phyloP scores from a whole-genome alignment of 2,888 invertebrate genomes.

The Drosophila sordidapex region DNA sequence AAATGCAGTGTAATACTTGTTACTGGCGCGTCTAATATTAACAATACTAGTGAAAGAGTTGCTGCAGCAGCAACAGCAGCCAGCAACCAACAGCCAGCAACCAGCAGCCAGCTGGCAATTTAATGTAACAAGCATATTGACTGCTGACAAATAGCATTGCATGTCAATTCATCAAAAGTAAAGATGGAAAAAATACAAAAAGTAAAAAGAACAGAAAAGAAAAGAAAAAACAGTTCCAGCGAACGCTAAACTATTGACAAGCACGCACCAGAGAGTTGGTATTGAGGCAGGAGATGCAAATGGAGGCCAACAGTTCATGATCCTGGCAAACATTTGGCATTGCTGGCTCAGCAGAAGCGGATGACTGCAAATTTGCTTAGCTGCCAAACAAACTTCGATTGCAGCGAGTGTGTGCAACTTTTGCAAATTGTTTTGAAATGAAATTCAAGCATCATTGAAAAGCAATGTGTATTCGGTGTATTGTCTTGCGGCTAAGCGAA shows the following conservation, averaged over 20 bases:
- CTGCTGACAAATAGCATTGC: slow-evolving; percentile 85
- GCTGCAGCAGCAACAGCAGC: slow-evolving; percentile 32
- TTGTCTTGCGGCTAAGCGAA: slow-evolving; percentile 26
- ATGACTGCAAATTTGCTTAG: slow-evolving; percentile 72
- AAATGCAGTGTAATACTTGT: slow-evolving; percentile 73
- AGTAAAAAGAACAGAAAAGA: not conserved
- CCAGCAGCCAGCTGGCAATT: slow-evolving; percentile 70
- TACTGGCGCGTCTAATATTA: slow-evolving; percentile 74
- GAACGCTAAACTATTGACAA: slow-evolving; percentile 59
- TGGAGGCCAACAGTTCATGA: slow-evolving; percentile 46
- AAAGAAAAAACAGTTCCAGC: slow-evolving; percentile 25
- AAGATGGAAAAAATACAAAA: slow-evolving; percentile 31
- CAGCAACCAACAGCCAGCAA: slow-evolving; percentile 12
- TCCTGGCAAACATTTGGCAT: slow-evolving; percentile 51
- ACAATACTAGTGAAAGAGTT: slow-evolving; percentile 59
- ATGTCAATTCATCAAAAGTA: slow-evolving; percentile 84
- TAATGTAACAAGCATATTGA: slow-evolving; percentile 84
- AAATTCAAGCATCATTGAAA: slow-evolving; percentile 60
- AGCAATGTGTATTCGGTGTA: slow-evolving; percentile 20
- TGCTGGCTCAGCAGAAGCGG: slow-evolving; percentile 63
- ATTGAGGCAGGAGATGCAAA: slow-evolving; percentile 14
- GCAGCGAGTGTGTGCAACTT: slow-evolving; percentile 55
- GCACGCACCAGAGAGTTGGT: slow-evolving; percentile 34
- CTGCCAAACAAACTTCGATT: slow-evolving; percentile 80
- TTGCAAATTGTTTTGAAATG: slow-evolving; percentile 82